These are phyloP conservation scores for Phaedon cochleariae DNA, from an alignment of 2,888 invertebrate genomes.

Conservation along the genomic window DNA sequence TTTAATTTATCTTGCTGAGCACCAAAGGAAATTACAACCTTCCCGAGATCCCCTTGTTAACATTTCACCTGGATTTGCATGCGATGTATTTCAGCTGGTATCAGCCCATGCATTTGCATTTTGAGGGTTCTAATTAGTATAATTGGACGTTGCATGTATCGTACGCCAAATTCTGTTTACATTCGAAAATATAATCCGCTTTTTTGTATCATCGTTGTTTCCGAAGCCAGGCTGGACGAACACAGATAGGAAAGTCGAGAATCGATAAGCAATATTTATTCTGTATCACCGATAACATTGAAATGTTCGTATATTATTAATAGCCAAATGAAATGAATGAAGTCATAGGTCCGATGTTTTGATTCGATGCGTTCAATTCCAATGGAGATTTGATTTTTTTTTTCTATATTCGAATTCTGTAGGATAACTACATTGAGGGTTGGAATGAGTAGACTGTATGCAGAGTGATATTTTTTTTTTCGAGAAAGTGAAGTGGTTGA, in stretches of 20 bases:
- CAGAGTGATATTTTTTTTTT: no score
- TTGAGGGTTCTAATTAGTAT: slow-evolving; percentile 39
- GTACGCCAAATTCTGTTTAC: slow-evolving; percentile 16
- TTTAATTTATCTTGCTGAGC: slow-evolving; percentile 21
- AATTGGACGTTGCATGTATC: slow-evolving; percentile 34
- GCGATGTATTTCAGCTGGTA: slow-evolving; percentile 29
- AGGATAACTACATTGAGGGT: no score
- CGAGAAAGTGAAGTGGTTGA: no score
- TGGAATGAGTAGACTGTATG: no score
- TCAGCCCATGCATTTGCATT: slow-evolving; percentile 37
- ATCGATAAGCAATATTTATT: neutral
- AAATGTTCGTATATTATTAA: neutral
- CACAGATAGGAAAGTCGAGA: neutral
- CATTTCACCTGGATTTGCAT: slow-evolving; percentile 41
- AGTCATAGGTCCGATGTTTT: neutral
- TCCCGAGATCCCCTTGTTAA: slow-evolving; percentile 37
- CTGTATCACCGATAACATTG: neutral
- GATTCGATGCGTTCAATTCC: neutral
- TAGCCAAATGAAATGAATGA: neutral
- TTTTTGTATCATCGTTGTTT: slow-evolving; percentile 13
- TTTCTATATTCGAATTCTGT: no score
- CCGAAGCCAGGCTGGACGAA: neutral
- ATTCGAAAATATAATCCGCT: slow-evolving; percentile 23
- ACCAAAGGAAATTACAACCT: slow-evolving; percentile 31
- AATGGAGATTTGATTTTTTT: neutral